Base-by-base conservation (phyloP, 2,888 invertebrate species). In the Aporophyla nigra region DNA sequence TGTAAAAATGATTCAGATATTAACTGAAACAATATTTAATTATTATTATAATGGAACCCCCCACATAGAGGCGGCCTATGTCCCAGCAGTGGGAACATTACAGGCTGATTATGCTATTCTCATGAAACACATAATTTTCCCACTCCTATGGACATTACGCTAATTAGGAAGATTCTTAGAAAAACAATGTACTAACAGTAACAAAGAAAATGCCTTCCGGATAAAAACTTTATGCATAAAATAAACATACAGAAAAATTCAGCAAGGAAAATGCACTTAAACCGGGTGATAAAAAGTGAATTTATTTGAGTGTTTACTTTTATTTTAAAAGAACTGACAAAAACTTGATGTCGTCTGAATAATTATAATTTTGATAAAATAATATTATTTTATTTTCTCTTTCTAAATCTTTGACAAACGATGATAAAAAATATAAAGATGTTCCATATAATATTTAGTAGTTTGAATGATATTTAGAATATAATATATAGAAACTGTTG, bases 101-200 rank as follows among this genome's bases (percentile, higher is more conserved):
- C 9, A 40, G 3, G 40, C 9, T 40, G 40, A 9, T 43, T 9
- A 43, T 43, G 43, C 9, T 43, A 43, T 43, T 43, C 7, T 43
- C 21, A 46, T 33, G 16, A 9, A 62, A 71, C 19, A 24, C 3
- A 59, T 16, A 33, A 67, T 49, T 21, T 33, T 2, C 33, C 33
- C 0, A 0, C 7, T 43, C 14, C 2, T 43, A 53, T 33, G 6
- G 7, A 71, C 49, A 53, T 46, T 33, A 63, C 66, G 33, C 67
- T 78, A 62, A 78, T 78, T 78, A 74, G 61, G 66, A 67, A 67
- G 54, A 51, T 78, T 74, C 78, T 78, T 53, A 78, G 51, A 67
- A 67, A 67, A 73, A 58, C 51, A 19, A 61, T 1, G 16, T 67
- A 46, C 16, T 43, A 76, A 71, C 19, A 16, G 51, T 67, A 51